Base-by-base conservation (phyloP, 1,140 invertebrate species). In the Metopolophium dirhodum region DNA sequence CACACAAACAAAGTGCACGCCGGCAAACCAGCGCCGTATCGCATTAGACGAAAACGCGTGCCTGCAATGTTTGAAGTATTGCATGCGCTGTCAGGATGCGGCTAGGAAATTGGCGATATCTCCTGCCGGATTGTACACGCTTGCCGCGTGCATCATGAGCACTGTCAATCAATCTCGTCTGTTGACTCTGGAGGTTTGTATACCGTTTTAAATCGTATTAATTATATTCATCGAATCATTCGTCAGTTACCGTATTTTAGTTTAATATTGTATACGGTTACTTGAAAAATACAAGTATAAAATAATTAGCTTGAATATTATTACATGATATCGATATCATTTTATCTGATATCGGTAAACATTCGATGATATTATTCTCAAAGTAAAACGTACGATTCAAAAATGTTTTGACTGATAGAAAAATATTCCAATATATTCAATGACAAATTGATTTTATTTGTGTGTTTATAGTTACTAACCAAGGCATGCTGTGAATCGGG, bases 11-110 rank as follows among this genome's bases (percentile, higher is more conserved):
- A 94, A 94, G 91, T 91, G 94, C 77, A 95, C 96, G 2, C 95
- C 95, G 93, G 94, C 94, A 35, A 82, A 94, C 41, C 93, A 93
- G 95, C 95, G 94, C 95, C 95, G 93, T 95, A 95, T 41, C 95
- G 96, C 98, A 85, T 95, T 98, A 41, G 98, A 99, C 95, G 98
- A 99, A 95, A 96, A 98, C 85, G 97, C 98, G 92, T 98, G 98
- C 95, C 96, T 99, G 95, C 97, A 98, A 95, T 99, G 98, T 94
- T 95, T 99, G 7, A 97, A 97, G 94, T 97, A 97, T 94, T 97
- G 97, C 94, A 96, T 96, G 91, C 95, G 97, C 91, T 97, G 97
- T 94, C 96, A 96, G 77, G 97, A 98, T 94, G 97, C 97, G 49
- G 96, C 97, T 35, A 95, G 97, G 94, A 96, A 97, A 94, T 95